These are phyloP conservation scores for Andrena bicolor DNA, from an alignment of 2,888 invertebrate species.

Conservation along the genomic window DNA sequence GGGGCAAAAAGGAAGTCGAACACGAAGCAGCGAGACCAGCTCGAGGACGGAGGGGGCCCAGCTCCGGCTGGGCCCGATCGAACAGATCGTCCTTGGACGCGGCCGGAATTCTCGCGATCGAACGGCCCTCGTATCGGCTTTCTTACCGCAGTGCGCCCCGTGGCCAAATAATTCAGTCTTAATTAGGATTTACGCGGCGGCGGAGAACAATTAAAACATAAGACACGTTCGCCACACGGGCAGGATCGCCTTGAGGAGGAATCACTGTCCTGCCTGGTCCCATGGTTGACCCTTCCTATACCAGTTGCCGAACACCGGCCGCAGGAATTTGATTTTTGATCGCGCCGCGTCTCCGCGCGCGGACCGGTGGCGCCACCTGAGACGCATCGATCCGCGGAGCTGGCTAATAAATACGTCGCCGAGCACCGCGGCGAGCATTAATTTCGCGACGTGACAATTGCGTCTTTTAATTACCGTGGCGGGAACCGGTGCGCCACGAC, in stretches of 20 bases:
- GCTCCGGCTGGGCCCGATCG: constrained; percentile 25
- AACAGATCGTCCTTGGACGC: constrained; percentile 61
- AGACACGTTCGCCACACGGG: constrained; percentile 68
- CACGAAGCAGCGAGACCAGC: constrained; percentile 14
- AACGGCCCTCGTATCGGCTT: constrained; percentile 44
- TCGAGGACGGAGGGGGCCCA: not conserved
- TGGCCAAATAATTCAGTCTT: constrained; percentile 79
- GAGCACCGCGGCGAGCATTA: constrained; percentile 49
- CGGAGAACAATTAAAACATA: constrained; percentile 81
- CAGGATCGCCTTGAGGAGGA: constrained; percentile 58
- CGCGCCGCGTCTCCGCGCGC: constrained; percentile 10
- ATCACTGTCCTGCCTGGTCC: constrained; percentile 53
- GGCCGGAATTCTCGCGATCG: constrained; percentile 60
- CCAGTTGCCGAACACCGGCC: not conserved
- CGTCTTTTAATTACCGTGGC: constrained; percentile 68
- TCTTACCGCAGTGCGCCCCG: constrained; percentile 57
- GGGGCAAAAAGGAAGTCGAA: constrained; percentile 41
- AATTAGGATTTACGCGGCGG: constrained; percentile 81
- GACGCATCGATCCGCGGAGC: constrained; percentile 32
- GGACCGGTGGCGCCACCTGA: constrained; percentile 35
- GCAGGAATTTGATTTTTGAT: constrained; percentile 60
- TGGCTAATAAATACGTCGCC: constrained; percentile 59
- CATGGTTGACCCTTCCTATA: constrained; percentile 9
- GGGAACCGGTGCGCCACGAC: constrained; percentile 40
- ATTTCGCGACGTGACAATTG: constrained; percentile 61